Conservation (phyloP, 2,888 invertebrate species). For the Drosophila pseudotalamancana region DNA sequence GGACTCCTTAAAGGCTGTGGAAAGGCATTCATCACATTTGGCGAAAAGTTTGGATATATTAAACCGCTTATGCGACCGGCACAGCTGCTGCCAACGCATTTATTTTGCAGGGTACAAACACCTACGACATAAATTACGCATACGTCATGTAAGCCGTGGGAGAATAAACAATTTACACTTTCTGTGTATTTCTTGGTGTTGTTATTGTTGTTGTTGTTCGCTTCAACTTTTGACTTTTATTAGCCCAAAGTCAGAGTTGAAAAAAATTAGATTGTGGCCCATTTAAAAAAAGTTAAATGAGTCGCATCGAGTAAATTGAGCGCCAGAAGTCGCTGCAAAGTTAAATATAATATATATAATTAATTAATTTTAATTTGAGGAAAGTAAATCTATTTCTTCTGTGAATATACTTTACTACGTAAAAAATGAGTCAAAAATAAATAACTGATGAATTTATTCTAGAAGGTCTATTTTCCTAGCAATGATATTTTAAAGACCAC, state of each 20-base stretch:
- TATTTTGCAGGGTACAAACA: slow-evolving; percentile 12
- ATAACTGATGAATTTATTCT: too few relatives aligned
- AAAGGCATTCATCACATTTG: slow-evolving; percentile 40
- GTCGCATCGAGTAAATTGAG: slow-evolving; percentile 31
- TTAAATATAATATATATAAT: not conserved
- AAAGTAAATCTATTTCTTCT: not conserved
- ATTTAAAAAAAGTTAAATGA: slow-evolving; percentile 44
- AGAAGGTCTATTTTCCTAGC: too few relatives aligned
- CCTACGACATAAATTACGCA: slow-evolving; percentile 68
- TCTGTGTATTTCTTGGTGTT: slow-evolving; percentile 30
- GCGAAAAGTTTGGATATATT: slow-evolving; percentile 62
- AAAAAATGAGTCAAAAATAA: too few relatives aligned
- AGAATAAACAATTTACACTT: slow-evolving; percentile 58
- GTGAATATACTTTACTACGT: not conserved
- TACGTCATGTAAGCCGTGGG: slow-evolving; percentile 61
- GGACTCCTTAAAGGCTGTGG: not conserved
- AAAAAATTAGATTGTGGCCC: not conserved
- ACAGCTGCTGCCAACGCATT: slow-evolving; percentile 48
- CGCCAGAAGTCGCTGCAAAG: not conserved
- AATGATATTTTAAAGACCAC: too few relatives aligned
- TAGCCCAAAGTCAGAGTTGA: slow-evolving; percentile 28
- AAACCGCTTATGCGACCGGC: slow-evolving; percentile 60
- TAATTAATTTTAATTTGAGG: slow-evolving; percentile 1
- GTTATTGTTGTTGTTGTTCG: slow-evolving; percentile 36
- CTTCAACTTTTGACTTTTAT: slow-evolving; percentile 71